Conservation (phyloP, 2,113 vertebrate species). For the Stomatorhinus ivindoensis region DNA sequence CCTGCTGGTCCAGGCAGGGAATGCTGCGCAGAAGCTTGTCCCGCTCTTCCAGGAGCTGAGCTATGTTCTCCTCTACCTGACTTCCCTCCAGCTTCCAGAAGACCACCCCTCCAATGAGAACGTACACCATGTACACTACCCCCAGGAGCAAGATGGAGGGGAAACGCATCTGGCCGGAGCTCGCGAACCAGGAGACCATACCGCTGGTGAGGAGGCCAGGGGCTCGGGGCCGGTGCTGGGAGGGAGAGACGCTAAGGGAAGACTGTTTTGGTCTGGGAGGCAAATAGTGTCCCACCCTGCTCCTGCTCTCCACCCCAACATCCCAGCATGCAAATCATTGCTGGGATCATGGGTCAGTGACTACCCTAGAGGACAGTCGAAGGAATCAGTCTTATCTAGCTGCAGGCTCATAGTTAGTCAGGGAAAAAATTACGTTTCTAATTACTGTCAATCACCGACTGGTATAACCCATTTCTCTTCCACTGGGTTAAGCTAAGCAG, state of each 20-base stretch:
- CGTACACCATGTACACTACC: conserved; percentile 59
- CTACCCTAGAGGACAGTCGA: background rate
- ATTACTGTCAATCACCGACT: background rate
- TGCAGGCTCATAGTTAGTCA: background rate
- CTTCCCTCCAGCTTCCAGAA: conserved; percentile 74
- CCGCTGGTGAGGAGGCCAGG: background rate
- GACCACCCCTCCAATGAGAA: conserved; percentile 67
- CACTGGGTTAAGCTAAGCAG: background rate
- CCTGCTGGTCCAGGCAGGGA: conserved; percentile 57
- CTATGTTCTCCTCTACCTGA: conserved; percentile 32
- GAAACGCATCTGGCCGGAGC: conserved; percentile 22
- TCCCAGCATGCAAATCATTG: conserved; percentile 56
- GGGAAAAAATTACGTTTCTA: background rate
- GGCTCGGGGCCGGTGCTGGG: background rate
- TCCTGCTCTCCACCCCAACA: conserved; percentile 26
- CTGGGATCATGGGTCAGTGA: background rate
- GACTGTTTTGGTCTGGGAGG: conserved; percentile 30
- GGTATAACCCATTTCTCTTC: background rate
- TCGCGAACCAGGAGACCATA: background rate
- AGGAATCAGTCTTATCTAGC: background rate
- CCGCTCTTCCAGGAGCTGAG: conserved; percentile 40
- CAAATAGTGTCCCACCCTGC: conserved; percentile 48
- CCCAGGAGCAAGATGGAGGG: conserved; percentile 60
- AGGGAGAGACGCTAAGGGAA: background rate
- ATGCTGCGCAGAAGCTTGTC: conserved; percentile 53